Evolutionary conservation across 2,797 vertebrate species (phyloP).

Genomic region (Lacerta bilineata): DNA sequence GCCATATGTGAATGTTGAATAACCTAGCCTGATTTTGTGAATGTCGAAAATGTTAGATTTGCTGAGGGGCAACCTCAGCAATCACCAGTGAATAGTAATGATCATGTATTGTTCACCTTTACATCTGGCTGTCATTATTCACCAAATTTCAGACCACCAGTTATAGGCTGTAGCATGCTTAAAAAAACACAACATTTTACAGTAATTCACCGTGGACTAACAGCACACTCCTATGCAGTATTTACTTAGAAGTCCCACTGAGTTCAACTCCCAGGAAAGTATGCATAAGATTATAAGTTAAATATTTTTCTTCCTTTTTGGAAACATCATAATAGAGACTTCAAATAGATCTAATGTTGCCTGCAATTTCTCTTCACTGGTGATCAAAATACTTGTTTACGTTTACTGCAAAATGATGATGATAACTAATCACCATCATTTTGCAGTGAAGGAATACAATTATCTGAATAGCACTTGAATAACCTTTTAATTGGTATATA

Average conservation of each 20-base stretch:
- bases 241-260: not conserved
- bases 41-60: not conserved
- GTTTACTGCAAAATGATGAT: not conserved
- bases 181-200: not conserved
- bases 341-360: fast-evolving
- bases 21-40: not conserved
- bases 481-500: not conserved
- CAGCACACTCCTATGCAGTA: not conserved
- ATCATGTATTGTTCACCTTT: not conserved
- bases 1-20: not conserved
- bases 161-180: not conserved
- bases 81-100: not conserved
- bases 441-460: not conserved
- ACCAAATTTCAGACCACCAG: not conserved
- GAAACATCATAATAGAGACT: not conserved
- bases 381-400: slow-evolving; percentile 14
- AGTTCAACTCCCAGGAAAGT: not conserved
- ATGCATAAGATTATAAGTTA: no score
- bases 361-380: not conserved
- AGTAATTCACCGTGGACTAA: not conserved
- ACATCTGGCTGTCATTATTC: not conserved
- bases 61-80: not conserved
- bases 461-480: slow-evolving; percentile 7
- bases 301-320: slow-evolving; percentile 2
- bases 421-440: not conserved